Conservation (phyloP, 2,888 invertebrate genomes). For the Nemotelus pantherinus region DNA sequence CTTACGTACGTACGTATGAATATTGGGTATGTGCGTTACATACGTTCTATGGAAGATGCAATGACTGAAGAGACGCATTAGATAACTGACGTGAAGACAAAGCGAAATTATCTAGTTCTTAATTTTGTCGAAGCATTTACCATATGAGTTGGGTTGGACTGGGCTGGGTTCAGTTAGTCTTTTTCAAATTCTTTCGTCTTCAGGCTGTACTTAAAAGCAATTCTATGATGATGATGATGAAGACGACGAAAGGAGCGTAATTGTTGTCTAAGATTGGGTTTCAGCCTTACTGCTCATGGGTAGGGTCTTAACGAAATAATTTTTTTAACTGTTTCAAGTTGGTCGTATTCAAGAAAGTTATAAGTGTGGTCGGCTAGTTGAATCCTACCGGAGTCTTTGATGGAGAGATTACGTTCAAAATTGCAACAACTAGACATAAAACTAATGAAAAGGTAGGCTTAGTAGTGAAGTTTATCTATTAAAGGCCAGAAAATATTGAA, state of each 20-base stretch:
- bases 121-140: neutral
- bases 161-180: neutral
- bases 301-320: neutral
- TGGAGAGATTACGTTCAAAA: no score
- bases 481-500: no score
- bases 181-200: neutral
- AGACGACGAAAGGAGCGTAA: neutral
- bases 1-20: no score
- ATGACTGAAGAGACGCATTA: no score
- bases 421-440: no score
- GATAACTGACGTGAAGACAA: slow-evolving; percentile 25
- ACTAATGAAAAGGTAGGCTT: no score
- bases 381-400: slow-evolving; percentile 26
- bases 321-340: neutral
- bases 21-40: no score
- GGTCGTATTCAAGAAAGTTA: neutral
- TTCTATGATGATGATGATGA: neutral
- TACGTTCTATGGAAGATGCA: no score
- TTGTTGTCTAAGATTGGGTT: neutral
- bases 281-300: neutral
- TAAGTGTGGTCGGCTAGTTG: slow-evolving; percentile 9
- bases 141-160: slow-evolving; percentile 12
- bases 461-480: no score
- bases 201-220: neutral
- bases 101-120: slow-evolving; percentile 14